These are phyloP conservation scores for Macrotis lagotis DNA, from an alignment of 2,113 vertebrate species.

Conservation along the genomic window DNA sequence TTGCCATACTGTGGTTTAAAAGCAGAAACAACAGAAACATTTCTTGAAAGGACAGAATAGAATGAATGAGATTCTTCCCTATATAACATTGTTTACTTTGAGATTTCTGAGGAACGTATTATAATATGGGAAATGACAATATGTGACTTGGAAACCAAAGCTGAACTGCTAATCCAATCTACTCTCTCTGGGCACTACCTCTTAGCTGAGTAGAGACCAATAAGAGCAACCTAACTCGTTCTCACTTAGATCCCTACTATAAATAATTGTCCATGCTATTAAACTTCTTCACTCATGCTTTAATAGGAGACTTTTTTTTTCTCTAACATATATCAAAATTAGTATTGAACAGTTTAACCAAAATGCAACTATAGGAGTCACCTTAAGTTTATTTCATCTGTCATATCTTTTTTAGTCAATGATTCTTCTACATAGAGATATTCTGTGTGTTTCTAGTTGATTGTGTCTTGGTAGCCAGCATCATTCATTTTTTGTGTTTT, in stretches of 20 bases:
- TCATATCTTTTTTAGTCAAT: slow-evolving; percentile 9
- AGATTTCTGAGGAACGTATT: background rate
- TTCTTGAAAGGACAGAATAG: background rate
- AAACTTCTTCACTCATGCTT: background rate
- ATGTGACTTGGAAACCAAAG: background rate
- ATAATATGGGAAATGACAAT: background rate
- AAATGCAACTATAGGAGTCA: background rate
- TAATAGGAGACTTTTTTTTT: slow-evolving; percentile 12
- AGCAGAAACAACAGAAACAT: background rate
- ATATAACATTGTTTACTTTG: background rate
- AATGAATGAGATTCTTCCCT: slow-evolving; percentile 21
- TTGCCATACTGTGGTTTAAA: background rate
- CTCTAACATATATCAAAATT: background rate
- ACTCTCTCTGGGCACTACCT: background rate
- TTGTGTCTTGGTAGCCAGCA: background rate
- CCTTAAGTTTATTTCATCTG: background rate
- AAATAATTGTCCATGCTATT: background rate
- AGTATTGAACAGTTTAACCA: background rate
- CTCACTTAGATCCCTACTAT: background rate
- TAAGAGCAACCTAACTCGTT: background rate
- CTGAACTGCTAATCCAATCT: background rate
- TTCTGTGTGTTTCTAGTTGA: background rate
- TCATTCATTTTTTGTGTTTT: slow-evolving; percentile 18
- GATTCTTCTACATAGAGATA: slow-evolving; percentile 7
- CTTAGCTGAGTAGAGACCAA: background rate